Base-by-base conservation (phyloP, 1,140 invertebrate species). In the Chironomus tepperi region DNA sequence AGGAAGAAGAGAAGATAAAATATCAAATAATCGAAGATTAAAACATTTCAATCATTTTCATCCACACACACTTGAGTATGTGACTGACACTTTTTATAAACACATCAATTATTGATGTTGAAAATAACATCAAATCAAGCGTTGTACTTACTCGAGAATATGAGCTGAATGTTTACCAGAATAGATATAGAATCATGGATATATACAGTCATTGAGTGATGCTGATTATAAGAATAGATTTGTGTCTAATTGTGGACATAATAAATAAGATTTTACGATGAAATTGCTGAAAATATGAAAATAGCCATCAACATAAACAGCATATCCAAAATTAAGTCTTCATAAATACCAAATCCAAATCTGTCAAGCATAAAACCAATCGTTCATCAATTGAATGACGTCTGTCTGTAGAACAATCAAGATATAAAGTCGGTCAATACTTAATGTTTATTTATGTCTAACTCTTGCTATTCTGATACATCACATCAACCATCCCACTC, bases 351-450 rank as follows among this genome's bases (percentile, higher is more conserved):
- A 7, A 16, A 70, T 70, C 65, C 16, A 18, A 70, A 34, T 9
- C 16, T 70, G 65, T 70, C 65, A 19, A 70, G 18, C 18, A 67
- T 67, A n/a, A 67, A 67, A 70, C 16, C 16, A 70, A 70, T 70
- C 16, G 18, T 19, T 70, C 16, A 70, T 70, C 65, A 70, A 18
- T 5, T 19, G 65, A 70, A 10, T 70, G 65, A 70, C 65, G 18
- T 70, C n/a, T 70, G 65, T 18, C 65, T 21, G 16, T 3, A 3
- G 12, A 6, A 57, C 12, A 12, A 15, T 5, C 12, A 15, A 57
- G 47, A n/a, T 18, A 70, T 3, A 21, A 70, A 70, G 65, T 5
- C 10, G 65, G 16, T 19, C 65, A 70, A 70, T 57, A n/a, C 5
- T n/a, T 8, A 34, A 5, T 57, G 47, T 47, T 47, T 47, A 7